phyloP scores from a whole-genome alignment of 2,113 vertebrate species.

The Danionella cerebrum region DNA sequence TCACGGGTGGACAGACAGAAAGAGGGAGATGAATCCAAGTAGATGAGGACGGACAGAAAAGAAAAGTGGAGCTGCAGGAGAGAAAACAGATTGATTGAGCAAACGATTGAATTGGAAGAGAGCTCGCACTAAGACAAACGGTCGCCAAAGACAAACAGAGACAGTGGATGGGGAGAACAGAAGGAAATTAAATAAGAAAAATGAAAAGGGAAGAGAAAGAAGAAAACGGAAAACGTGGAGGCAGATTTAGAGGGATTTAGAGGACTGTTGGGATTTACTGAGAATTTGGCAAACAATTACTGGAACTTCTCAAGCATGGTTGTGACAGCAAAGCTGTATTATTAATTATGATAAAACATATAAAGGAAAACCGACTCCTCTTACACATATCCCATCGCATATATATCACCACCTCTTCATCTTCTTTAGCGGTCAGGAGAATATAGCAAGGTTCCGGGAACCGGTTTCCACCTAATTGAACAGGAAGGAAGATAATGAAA shows the following conservation, averaged over 20 bases:
- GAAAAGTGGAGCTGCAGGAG: background rate
- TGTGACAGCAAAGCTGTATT: slow-evolving; percentile 60
- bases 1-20: background rate
- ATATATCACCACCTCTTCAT: background rate
- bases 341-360: slow-evolving; percentile 66
- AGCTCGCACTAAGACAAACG: background rate
- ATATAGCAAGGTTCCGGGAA: slow-evolving; percentile 13
- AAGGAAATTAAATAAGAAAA: slow-evolving; percentile 25
- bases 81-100: background rate
- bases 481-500: slow-evolving; percentile 20
- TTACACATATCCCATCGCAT: background rate
- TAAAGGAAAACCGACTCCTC: slow-evolving; percentile 41
- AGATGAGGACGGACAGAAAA: background rate
- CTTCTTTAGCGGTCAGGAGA: slow-evolving; percentile 14
- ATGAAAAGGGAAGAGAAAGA: background rate
- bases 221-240: slow-evolving; percentile 6
- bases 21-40: background rate
- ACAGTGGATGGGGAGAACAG: background rate
- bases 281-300: slow-evolving; percentile 60
- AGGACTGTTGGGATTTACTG: slow-evolving; percentile 53
- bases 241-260: slow-evolving; percentile 50
- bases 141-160: background rate
- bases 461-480: slow-evolving; percentile 48
- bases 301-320: slow-evolving; percentile 60
- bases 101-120: slow-evolving; percentile 7